phyloP scores from a whole-genome alignment of 2,888 invertebrate genomes.

The Philereme transversata region DNA sequence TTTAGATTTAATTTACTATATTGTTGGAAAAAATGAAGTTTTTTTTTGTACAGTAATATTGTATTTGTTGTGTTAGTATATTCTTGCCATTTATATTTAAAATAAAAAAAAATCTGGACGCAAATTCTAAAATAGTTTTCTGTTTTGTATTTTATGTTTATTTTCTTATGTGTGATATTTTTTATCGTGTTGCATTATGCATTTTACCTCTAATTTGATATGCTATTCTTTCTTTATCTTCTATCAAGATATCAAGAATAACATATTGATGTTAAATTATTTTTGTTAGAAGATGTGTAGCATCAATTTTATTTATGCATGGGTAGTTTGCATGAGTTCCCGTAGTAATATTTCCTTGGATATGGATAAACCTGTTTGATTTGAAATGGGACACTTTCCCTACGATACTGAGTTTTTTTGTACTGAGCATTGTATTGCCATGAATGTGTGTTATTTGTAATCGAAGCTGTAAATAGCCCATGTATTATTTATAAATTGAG shows the following conservation, averaged over 20 bases:
- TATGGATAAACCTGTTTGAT: slow-evolving; percentile 42
- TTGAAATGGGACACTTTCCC: slow-evolving; percentile 37
- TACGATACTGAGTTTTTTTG: slow-evolving; percentile 15
- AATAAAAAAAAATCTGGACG: not conserved
- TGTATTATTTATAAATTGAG: slow-evolving; percentile 65
- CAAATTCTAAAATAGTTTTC: not conserved
- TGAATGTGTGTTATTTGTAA: slow-evolving; percentile 43
- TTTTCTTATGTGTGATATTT: not conserved
- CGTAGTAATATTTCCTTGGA: slow-evolving; percentile 42
- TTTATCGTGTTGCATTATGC: slow-evolving; percentile 38
- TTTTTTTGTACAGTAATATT: no score
- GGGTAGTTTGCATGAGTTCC: slow-evolving; percentile 65
- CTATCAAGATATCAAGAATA: slow-evolving; percentile 34
- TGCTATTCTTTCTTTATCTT: slow-evolving; percentile 46
- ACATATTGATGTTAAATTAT: slow-evolving; percentile 65
- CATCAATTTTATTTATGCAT: slow-evolving; percentile 57
- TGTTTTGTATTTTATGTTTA: not conserved
- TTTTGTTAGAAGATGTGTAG: slow-evolving; percentile 51
- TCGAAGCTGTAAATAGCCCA: slow-evolving; percentile 68
- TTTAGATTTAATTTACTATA: not conserved
- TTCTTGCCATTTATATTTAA: slow-evolving; percentile 8
- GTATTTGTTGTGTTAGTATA: not conserved
- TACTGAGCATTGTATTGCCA: slow-evolving; percentile 32
- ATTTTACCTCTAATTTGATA: slow-evolving; percentile 40
- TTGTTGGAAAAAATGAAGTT: no score